Evolutionary conservation across 2,888 invertebrate species (phyloP), one percentile per base, ranked within the genome.

Genomic region (Tenthredo mesomela): DNA sequence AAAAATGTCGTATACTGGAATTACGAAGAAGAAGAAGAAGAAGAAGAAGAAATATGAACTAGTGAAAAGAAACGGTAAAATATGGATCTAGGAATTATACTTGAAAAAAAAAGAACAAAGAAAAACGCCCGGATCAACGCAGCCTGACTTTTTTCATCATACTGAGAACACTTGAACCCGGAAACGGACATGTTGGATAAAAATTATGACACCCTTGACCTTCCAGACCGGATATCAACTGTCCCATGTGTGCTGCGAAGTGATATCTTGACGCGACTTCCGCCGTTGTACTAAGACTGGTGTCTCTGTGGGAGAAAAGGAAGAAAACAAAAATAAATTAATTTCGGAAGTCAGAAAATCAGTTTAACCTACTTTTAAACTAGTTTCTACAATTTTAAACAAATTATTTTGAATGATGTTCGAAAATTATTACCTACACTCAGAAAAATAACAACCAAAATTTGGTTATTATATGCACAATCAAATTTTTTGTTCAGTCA

Each of bases 231-330:
- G 95, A 94, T 86, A 96, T 95, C 87, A 96, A 93, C 92, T 96
- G 96, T 85, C 96, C 96, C 96, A 96, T 96, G 91, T 96, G 96
- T 33, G 96, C 96, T 12, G 96, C 96, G 90, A 95, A 95, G 91
- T 95, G 95, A 90, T 95, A 95, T 89, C 95, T 94, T 54, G 95
- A 95, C 0, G 95, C 95, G 85, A 95, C 94, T 93, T 95, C 95
- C 21, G 95, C 95, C 88, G 95, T 95, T 47, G 95, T 95, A 87
- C 94, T 95, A 87, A 96, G 94, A 85, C 95, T 95, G 43, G 95
- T 96, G 88, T 96, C 95, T 89, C 96, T 96, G 93, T 15, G 43
- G 25, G 21, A 73, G 7, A 10, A 18, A 29, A 50, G 33, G 2
- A 75, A 75, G 15, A 50, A 29, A 15, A 1, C 2, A 80, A 50